Conservation (phyloP, 2,113 vertebrate species). For the Oncorhynchus masou region DNA sequence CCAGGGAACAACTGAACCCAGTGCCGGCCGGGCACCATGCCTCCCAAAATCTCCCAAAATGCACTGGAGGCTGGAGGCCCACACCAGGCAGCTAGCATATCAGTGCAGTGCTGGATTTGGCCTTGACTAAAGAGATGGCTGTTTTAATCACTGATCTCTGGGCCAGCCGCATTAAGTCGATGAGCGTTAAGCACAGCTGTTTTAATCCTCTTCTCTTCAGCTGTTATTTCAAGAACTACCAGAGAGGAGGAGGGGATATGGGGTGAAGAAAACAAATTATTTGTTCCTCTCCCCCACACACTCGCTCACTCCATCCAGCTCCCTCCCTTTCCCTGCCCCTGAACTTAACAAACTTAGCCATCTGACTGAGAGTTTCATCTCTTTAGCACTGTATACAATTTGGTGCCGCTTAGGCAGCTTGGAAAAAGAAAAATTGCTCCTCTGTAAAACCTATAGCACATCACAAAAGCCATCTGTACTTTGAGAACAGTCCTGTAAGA, state of each 20-base stretch:
- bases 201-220: conserved; percentile 92
- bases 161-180: conserved; percentile 79
- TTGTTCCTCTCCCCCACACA: conserved; percentile 30
- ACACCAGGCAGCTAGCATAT: conserved; percentile 63
- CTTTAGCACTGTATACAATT: conserved; percentile 68
- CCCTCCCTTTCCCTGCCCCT: conserved; percentile 39
- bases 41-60: background rate
- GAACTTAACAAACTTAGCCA: conserved; percentile 74
- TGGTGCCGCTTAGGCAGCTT: conserved; percentile 62
- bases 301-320: background rate
- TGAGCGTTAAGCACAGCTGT: conserved; percentile 94
- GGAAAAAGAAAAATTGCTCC: conserved; percentile 65
- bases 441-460: conserved; percentile 17
- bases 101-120: conserved; percentile 81
- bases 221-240: conserved; percentile 89
- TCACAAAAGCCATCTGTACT: conserved; percentile 69
- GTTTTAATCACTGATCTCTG: conserved; percentile 96
- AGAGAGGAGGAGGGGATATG: conserved; percentile 21
- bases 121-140: conserved; percentile 83
- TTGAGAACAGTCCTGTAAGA: conserved; percentile 22
- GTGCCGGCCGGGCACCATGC: conserved; percentile 25
- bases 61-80: background rate
- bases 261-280: conserved; percentile 77
- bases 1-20: conserved; percentile 28
- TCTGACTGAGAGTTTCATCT: conserved; percentile 75